Evolutionary conservation across 2,888 invertebrate species (phyloP), one percentile per base, ranked within the genome.

Genomic region (Serripes groenlandicus): DNA sequence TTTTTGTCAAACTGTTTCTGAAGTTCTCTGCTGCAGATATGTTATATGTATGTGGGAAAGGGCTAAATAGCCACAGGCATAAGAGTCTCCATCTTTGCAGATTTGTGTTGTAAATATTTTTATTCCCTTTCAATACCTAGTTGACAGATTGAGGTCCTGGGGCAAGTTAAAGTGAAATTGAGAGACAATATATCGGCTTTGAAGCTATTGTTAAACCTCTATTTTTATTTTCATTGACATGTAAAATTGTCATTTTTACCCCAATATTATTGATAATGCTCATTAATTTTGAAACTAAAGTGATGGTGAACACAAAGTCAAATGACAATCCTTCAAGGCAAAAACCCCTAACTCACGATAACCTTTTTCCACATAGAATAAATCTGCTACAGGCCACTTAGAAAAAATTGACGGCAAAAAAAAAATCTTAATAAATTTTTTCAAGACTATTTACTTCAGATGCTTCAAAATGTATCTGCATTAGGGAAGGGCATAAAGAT

Each of bases 81-180:
- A 66, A 66, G 18, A 7, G n/a, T 56, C 23, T 23, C 23, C 1
- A n/a, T 11, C 21, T 26, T 49, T 26, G 23, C 66, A 42, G 42
- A 66, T 66, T 66, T 66, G n/a, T 42, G 26, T 66, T 42, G 42
- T 66, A 66, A 66, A 66, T 66, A 66, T 26, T 66, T 62, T 66
- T 66, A 66, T 37, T 23, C 35, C 66, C 37, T 37, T 23, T 15
- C 37, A 66, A 35, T 66, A 3, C 21, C 23, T 30, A 42, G 35
- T 66, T 66, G 66, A 66, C 66, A 66, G 66, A 11, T 35, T 5
- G 7, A 21, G 5, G 0, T 34, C 66, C 66, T 37, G 4, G 26
- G 35, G 66, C 66, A n/a, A 26, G 11, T n/a, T 15, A 15, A 34
- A 26, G 28, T 23, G 9, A 15, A 42, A 18, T 5, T 21, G 15